Base-by-base conservation (phyloP, 2,888 invertebrate species). In the Tenthredo mesomela region DNA sequence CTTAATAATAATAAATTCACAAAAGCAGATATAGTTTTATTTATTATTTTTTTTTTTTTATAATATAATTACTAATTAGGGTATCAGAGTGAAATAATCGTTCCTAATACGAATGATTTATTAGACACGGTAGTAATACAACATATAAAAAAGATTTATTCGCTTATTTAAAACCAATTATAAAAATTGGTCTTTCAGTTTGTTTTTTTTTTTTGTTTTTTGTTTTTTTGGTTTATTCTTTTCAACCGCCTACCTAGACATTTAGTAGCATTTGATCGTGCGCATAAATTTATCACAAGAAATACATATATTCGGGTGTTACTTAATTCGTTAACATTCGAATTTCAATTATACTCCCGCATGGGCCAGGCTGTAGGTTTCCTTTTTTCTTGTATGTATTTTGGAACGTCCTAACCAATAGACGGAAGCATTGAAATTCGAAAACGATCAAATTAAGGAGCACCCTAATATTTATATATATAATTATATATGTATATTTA, bases 251-350 rank as follows among this genome's bases (percentile, higher is more conserved):
- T 61, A 61, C 61, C 80, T 80, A 61, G 3, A 80, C 80, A 80
- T 43, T 25, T 29, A 80, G 18, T 80, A 80, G 80, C 80, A 80
- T 80, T 80, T 80, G 58, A 80, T 80, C 80, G 61, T 80, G 80
- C 80, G 80, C 80, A 80, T 80, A 80, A 54, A 80, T 80, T 58
- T 80, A 80, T 80, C 80, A 80, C 80, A 80, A 80, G 80, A 80
- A 80, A 58, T 80, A 61, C 25, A 7, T 7, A 37, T 37, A 37
- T 37, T 7, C 6, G 37, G 37, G 37, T 37, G 37, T 6, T 37
- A 7, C 37, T 37, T 37, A 37, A 7, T 37, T 37, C 37, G 7
- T 6, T 37, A 6, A 37, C 7, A 37, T 37, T 37, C 37, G 7
- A 37, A 37, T 37, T 7, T 37, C 37, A 37, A 37, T n/a, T n/a